A percentile compares a stretch with the other conserved stretches of the same genome.
phyloP scores from a whole-genome alignment of 2,797 vertebrate genomes.

The Brotula barbata region DNA sequence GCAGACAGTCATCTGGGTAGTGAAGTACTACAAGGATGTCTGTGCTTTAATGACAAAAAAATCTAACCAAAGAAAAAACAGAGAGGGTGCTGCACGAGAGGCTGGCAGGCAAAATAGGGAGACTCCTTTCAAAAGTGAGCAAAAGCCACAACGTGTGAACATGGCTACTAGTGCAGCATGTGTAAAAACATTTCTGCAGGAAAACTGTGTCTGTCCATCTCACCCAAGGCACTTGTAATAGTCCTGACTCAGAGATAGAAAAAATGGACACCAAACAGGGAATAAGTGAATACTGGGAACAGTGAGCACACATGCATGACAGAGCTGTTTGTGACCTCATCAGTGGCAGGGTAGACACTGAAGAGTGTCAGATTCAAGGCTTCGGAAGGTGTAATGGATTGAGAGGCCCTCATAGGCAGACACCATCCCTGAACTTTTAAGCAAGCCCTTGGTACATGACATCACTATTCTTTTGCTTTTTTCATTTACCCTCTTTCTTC shows the following conservation, averaged over 20 bases:
- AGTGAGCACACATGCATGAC: constrained; percentile 53
- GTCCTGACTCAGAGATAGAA: constrained; percentile 30
- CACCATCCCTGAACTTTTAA: constrained; percentile 55
- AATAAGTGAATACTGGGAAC: constrained; percentile 43
- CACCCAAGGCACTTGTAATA: constrained; percentile 48
- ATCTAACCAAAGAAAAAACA: not conserved
- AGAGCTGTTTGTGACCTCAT: constrained; percentile 35
- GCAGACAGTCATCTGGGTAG: constrained; percentile 1
- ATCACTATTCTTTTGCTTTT: constrained; percentile 31
- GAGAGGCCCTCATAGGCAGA: constrained; percentile 54
- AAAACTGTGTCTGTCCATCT: constrained; percentile 42
- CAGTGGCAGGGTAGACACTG: constrained; percentile 36
- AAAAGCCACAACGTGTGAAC: constrained; percentile 12
- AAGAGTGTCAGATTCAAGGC: constrained; percentile 61
- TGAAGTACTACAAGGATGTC: not conserved
- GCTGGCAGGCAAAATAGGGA: constrained; percentile 14
- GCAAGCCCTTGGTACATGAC: constrained; percentile 51
- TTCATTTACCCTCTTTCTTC: not conserved
- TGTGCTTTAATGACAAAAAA: constrained; percentile 35
- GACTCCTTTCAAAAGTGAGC: constrained; percentile 10
- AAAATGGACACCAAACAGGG: constrained; percentile 43
- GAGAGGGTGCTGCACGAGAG: constrained; percentile 22
- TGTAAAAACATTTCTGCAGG: constrained; percentile 44
- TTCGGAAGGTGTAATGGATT: constrained; percentile 69
- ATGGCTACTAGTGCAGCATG: constrained; percentile 21